Conservation (phyloP, 2,113 vertebrate species). For the Oriolus oriolus region DNA sequence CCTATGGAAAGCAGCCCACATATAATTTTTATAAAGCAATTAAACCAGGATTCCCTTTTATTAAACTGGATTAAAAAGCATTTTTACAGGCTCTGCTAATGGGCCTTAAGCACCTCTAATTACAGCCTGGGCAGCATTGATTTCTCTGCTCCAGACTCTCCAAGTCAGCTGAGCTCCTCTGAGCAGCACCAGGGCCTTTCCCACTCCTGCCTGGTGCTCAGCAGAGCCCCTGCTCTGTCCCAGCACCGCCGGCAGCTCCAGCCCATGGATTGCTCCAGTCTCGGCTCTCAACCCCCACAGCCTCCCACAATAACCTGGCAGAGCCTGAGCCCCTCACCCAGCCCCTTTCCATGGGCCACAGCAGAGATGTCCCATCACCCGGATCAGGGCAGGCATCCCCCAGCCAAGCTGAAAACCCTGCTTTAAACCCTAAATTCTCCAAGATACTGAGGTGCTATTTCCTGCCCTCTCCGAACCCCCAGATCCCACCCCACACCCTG, state of each 20-base stretch:
- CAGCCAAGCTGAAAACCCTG: neutral
- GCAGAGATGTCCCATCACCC: fast-evolving
- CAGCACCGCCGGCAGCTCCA: neutral
- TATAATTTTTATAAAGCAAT: neutral
- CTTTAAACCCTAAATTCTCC: no score
- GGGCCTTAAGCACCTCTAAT: neutral
- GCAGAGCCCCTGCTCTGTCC: neutral
- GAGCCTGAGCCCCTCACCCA: neutral
- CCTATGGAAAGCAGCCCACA: neutral
- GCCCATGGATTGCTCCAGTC: fast-evolving
- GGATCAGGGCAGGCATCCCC: neutral
- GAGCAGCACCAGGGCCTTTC: neutral
- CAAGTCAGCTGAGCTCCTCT: neutral
- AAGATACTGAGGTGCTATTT: no score
- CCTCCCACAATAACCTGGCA: neutral
- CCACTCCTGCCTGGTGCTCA: neutral
- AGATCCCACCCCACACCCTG: neutral
- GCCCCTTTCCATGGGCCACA: fast-evolving
- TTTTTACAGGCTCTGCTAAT: constrained; percentile 4
- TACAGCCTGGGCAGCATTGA: neutral
- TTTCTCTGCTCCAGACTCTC: neutral
- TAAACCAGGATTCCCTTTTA: neutral
- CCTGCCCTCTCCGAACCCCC: no score
- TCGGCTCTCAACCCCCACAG: neutral
- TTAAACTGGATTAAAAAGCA: neutral